A percentile compares a stretch with the other conserved stretches of the same genome.
Conservation (phyloP, 2,888 invertebrate genomes). For the Opisthograptis luteolata region DNA sequence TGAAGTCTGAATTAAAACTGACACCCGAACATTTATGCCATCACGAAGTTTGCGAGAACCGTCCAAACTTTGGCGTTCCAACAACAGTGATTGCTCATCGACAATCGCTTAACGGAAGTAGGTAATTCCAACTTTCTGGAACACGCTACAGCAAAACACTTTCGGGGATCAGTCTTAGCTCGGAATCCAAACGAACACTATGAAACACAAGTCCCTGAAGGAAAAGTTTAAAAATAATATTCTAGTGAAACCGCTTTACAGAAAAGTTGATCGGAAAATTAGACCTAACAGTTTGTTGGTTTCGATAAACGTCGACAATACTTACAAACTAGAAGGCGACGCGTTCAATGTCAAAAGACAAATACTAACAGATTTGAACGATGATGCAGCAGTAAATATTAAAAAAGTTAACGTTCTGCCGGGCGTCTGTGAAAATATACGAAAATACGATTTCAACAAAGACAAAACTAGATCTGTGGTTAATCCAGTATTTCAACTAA, state of each 20-base stretch:
- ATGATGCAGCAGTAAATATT: constrained; percentile 38
- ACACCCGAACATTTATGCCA: constrained; percentile 10
- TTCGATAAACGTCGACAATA: constrained; percentile 49
- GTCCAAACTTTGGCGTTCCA: constrained; percentile 30
- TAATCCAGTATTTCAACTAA: not conserved
- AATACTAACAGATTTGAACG: constrained; percentile 36
- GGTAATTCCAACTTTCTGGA: constrained; percentile 26
- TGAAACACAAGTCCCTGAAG: constrained; percentile 46
- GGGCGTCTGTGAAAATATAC: constrained; percentile 44
- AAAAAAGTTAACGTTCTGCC: constrained; percentile 46
- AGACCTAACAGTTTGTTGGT: constrained; percentile 44
- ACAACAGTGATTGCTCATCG: constrained; percentile 21
- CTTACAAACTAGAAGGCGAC: constrained; percentile 63
- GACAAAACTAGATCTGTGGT: constrained; percentile 13
- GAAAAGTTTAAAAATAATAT: constrained; percentile 62
- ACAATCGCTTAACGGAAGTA: constrained; percentile 26
- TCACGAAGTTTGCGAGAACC: constrained; percentile 28
- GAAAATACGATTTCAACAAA: constrained; percentile 18
- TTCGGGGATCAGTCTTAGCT: constrained; percentile 33
- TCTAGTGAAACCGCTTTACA: constrained; percentile 71
- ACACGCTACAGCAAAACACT: constrained; percentile 18
- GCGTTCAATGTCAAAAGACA: constrained; percentile 54
- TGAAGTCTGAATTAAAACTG: constrained; percentile 11
- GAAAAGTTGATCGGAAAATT: constrained; percentile 56
- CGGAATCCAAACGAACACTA: constrained; percentile 32